Evolutionary conservation across 2,113 vertebrate species (phyloP).

Genomic region (Onychostoma macrolepis): DNA sequence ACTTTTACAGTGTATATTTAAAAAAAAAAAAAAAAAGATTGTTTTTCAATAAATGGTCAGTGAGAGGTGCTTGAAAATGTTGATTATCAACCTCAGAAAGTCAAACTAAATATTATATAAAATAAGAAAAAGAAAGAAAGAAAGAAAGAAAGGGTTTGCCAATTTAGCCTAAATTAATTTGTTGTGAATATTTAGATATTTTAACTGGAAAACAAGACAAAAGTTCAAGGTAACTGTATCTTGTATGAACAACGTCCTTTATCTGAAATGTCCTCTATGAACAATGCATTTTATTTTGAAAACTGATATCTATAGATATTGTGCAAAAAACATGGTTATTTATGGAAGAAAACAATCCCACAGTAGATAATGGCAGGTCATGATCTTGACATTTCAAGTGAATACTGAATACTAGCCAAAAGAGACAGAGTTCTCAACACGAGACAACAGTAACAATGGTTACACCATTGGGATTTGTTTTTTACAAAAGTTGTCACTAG

Average conservation of each 20-base stretch:
- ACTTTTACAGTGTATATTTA: too few species aligned
- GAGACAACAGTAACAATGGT: not conserved
- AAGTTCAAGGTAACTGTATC: not conserved
- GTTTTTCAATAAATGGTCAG: not conserved
- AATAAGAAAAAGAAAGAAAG: not conserved
- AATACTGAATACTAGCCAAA: not conserved
- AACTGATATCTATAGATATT: not conserved
- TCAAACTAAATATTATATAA: not conserved
- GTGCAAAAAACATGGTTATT: slow-evolving; percentile 3
- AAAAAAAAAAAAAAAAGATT: too few species aligned
- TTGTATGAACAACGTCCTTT: not conserved
- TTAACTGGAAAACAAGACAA: not conserved
- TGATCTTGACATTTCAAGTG: slow-evolving; percentile 1
- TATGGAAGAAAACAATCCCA: not conserved
- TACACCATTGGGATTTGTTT: not conserved
- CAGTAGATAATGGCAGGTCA: slow-evolving; percentile 6
- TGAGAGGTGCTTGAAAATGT: not conserved
- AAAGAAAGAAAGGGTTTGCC: too few species aligned
- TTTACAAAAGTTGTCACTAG: not conserved
- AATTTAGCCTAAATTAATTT: too few species aligned
- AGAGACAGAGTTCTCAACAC: not conserved
- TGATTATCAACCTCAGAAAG: too few species aligned
- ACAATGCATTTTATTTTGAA: slow-evolving; percentile 25
- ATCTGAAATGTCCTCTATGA: slow-evolving; percentile 1
- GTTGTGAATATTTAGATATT: not conserved